Percentiles rank a stretch among this genome's conserved stretches.
Evolutionary conservation across 2,797 vertebrate genomes (phyloP).

Genomic region (Sebastolobus alascanus): DNA sequence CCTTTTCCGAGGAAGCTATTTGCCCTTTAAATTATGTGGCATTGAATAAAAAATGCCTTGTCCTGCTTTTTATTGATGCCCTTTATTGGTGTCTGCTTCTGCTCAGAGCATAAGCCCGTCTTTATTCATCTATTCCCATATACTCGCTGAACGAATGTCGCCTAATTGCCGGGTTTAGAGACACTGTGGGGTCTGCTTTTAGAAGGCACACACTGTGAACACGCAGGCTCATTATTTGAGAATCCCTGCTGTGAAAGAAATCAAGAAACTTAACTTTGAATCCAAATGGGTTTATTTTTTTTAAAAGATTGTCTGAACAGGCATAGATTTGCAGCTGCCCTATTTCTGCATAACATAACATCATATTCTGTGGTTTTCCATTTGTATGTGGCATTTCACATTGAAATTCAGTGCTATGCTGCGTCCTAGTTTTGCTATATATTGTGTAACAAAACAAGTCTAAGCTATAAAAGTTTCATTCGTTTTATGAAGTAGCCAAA

Average conservation of each 20-base stretch:
- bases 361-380: neutral
- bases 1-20: slow-evolving; percentile 14
- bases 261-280: slow-evolving; percentile 1
- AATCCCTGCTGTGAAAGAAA: slow-evolving; percentile 27
- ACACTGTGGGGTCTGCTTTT: neutral
- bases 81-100: slow-evolving; percentile 11
- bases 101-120: neutral
- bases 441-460: slow-evolving; percentile 1
- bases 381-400: neutral
- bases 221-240: neutral
- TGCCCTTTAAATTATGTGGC: slow-evolving; percentile 20
- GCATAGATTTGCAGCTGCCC: neutral
- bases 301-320: neutral
- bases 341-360: neutral
- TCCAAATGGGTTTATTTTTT: neutral
- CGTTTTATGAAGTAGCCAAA: neutral
- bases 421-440: slow-evolving; percentile 29
- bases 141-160: slow-evolving; percentile 4
- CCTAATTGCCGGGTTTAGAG: slow-evolving; percentile 13
- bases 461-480: neutral
- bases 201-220: neutral
- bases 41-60: slow-evolving; percentile 12
- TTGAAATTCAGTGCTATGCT: slow-evolving; percentile 11
- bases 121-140: slow-evolving; percentile 8
- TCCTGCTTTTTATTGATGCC: slow-evolving; percentile 18